Evolutionary conservation across 2,797 vertebrate species (phyloP), one percentile per base, ranked within the genome.

Genomic region (Sebastes diaconus): DNA sequence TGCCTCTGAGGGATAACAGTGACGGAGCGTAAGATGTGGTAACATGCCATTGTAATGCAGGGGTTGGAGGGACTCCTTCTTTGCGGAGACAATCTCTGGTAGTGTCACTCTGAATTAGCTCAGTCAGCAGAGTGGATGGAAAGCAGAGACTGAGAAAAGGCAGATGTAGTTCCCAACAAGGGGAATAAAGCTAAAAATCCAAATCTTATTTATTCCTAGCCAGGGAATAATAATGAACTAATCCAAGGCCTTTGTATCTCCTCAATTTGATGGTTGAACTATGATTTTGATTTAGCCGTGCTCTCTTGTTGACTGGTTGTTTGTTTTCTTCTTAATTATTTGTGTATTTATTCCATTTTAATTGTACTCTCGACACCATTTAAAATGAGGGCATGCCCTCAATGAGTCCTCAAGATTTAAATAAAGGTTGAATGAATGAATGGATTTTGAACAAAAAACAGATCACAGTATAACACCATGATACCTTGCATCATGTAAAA

Each of bases 1-100:
- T 61, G 77, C 24, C 42, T 71, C 32, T 13, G 64, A 3, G 36
- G 79, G 54, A 68, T 63, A 80, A 39, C 24, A 14, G 46, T 39
- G 75, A 73, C 24, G n/a, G 65, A 58, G 70, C 27, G 24, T 68
- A 68, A 77, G 55, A 81, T 68, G 78, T 63, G 60, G 46, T 34
- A 77, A 55, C 66, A 77, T 58, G 70, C 50, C 22, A 32, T 61
- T 79, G 63, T 71, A 64, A 80, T 65, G 64, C 77, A 67, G 54
- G 55, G 22, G 24, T 30, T 79, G 79, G 58, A 61, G 50, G 63
- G 42, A 73, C 67, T 27, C 30, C 55, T 50, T 50, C 63, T 73
- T 68, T 3, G 27, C 58, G 11, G 42, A 68, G 42, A 79, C 55
- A 68, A 58, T 68, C 57, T 75, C 25, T 29, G 5, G 60, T 5